Conservation (phyloP, 2,888 invertebrate species). For the Silvanus unidentatus region DNA sequence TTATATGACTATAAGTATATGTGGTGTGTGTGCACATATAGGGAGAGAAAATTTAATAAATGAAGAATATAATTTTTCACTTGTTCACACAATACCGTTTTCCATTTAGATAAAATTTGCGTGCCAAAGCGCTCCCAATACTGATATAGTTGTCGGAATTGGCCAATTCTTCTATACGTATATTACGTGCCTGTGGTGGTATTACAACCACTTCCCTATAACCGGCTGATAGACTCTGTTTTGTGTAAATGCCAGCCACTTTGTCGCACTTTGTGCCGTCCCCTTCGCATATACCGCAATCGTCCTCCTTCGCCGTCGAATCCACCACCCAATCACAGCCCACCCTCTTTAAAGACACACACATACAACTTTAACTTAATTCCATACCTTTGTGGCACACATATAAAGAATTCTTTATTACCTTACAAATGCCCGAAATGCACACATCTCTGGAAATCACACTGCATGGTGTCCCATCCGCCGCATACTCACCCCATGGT, state of each 20-base stretch:
- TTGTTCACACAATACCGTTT: constrained; percentile 51
- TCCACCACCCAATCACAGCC: constrained; percentile 89
- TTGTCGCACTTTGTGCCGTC: constrained; percentile 75
- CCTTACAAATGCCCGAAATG: constrained; percentile 68
- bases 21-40: too few relatives aligned
- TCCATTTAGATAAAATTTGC: constrained; percentile 73
- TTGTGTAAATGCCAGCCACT: constrained; percentile 53
- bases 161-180: constrained; percentile 68
- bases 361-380: background rate
- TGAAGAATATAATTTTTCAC: too few relatives aligned
- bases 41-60: too few relatives aligned
- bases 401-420: constrained; percentile 30
- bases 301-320: constrained; percentile 72
- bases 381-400: background rate
- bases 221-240: constrained; percentile 48
- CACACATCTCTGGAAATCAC: constrained; percentile 80
- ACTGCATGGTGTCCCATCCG: constrained; percentile 82
- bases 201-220: constrained; percentile 63
- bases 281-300: constrained; percentile 82
- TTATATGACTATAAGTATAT: constrained; percentile 66
- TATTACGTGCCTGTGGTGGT: constrained; percentile 73
- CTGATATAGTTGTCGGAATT: constrained; percentile 75
- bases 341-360: constrained; percentile 58
- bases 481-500: constrained; percentile 66
- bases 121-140: constrained; percentile 63